A percentile compares a stretch with the other conserved stretches of the same genome.
phyloP scores from a whole-genome alignment of 2,797 vertebrate species.

The Enteromius fasciolatus region DNA sequence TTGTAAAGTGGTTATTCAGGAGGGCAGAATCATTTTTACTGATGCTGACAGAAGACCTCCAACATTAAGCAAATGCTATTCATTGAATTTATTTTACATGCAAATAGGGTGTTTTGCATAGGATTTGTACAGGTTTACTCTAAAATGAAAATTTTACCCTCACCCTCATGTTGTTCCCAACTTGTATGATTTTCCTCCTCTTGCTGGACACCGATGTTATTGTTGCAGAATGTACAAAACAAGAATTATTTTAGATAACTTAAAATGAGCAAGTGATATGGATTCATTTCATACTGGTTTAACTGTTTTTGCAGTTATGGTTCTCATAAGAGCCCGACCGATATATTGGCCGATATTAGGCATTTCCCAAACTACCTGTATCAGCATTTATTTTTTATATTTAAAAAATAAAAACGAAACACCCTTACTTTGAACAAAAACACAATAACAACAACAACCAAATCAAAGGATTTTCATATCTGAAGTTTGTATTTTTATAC shows the following conservation, averaged over 20 bases:
- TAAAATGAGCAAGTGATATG: not conserved
- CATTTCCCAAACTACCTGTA: no score
- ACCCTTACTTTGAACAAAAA: no score
- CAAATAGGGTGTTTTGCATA: slow-evolving; percentile 1
- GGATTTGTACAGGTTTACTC: not conserved
- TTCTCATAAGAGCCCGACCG: not conserved
- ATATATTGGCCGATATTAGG: no score
- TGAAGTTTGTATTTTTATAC: no score
- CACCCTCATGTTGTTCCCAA: not conserved
- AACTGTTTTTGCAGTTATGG: not conserved
- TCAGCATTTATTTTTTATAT: no score
- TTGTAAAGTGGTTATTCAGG: not conserved
- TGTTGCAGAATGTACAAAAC: not conserved
- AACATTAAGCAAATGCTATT: slow-evolving; percentile 1
- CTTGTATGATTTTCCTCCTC: not conserved
- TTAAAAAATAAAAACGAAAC: no score
- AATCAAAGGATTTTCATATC: no score
- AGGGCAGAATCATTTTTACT: not conserved
- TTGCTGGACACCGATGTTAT: not conserved
- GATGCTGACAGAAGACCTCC: not conserved
- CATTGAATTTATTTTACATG: not conserved
- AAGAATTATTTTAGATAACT: not conserved
- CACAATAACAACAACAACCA: no score
- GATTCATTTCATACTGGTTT: not conserved
- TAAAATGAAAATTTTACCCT: slow-evolving; percentile 18